Percentiles rank a stretch among this genome's conserved stretches.
phyloP scores from a whole-genome alignment of 2,888 invertebrate genomes.

The Sinotaia quadrata region DNA sequence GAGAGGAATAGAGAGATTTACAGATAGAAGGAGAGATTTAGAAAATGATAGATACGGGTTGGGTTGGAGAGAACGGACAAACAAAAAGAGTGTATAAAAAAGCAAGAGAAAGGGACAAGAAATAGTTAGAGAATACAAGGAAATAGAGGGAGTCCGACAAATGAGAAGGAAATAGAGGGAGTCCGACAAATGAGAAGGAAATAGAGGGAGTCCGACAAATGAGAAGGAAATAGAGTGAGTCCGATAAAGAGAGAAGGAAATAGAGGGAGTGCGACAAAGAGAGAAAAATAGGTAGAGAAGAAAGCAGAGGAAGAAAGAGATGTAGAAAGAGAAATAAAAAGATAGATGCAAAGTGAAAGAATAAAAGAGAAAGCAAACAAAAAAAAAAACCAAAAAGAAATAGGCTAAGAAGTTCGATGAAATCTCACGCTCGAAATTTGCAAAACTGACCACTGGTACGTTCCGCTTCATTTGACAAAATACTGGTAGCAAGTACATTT shows the following conservation, averaged over 20 bases:
- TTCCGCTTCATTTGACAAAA: too few species aligned
- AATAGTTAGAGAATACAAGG: neutral
- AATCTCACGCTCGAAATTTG: neutral
- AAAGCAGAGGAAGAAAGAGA: neutral
- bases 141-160: too few species aligned
- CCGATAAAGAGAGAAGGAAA: conserved; percentile 4
- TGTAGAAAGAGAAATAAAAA: neutral
- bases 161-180: too few species aligned
- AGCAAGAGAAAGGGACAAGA: neutral
- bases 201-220: neutral
- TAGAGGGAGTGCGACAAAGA: neutral
- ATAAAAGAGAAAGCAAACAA: neutral
- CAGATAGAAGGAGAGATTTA: too few species aligned
- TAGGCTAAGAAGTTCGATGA: neutral
- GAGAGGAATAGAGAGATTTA: too few species aligned
- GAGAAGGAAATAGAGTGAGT: neutral
- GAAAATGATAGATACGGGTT: too few species aligned
- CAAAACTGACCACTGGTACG: too few species aligned
- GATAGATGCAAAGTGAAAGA: neutral
- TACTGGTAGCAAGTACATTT: too few species aligned
- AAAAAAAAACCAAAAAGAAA: neutral
- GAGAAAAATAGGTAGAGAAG: conserved; percentile 10
- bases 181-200: too few species aligned
- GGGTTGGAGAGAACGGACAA: too few species aligned
- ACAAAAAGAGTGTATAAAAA: too few species aligned